Evolutionary conservation across 92 coral and sea anemone genomes (phyloP), one percentile per base, ranked within the genome.

Genomic region (Heliopora coerulea): DNA sequence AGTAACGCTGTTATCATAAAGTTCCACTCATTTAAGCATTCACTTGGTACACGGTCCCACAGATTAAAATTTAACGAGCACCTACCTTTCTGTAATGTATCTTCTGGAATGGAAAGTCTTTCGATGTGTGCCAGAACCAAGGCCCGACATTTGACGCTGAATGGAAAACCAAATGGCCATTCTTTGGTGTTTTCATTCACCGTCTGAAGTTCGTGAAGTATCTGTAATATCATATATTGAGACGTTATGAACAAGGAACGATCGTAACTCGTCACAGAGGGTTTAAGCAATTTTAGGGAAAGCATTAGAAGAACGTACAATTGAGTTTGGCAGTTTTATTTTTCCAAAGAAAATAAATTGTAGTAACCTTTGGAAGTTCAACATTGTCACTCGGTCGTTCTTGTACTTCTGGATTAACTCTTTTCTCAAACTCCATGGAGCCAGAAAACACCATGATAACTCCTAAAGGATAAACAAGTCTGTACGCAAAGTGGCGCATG

Each of bases 101-200:
- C 78, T 62, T 80, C 76, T 0, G 96, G 96, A 23, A 93, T 79
- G 17, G 88, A 86, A 66, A 90, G 61, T 60, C 98, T 79, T 24
- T 89, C 83, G 62, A 93, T 64, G 78, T 93, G 96, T 24, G 96
- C 96, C 11, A 90, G 95, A 18, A 93, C 80, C 3, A 93, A 89
- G 21, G 98, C 84, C 54, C 98, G 82, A 28, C 96, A 88, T 59
- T 93, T 93, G 81, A 93, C 84, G 54, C 98, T 93, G 88, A 90
- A 93, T 7, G 98, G 96, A 77, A 90, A 90, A 57, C 96, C 86
- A 49, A 93, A 65, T 18, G 98, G 98, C 11, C 89, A 85, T 61
- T 93, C 98, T 48, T 87, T 93, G 85, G 91, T 89, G 79, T 87
- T 90, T 76, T 93, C 96, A 7, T 96, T 90, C 35, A 93, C 91